phyloP scores from a whole-genome alignment of 2,888 invertebrate genomes.

The Rhodophaea formosa region DNA sequence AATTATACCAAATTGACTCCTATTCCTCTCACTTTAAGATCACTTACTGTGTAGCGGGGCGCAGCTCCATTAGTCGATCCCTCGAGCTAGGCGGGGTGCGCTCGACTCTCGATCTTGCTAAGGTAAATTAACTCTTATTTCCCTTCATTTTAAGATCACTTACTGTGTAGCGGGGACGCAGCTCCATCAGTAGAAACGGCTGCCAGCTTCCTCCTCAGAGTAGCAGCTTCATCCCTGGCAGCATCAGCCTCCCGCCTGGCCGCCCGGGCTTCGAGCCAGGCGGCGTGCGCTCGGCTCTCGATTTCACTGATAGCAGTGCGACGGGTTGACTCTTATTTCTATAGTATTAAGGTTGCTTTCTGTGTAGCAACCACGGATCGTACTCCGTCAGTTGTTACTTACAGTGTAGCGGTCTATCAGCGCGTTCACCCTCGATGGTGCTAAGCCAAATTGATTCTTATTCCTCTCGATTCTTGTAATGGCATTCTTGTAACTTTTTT shows the following conservation, averaged over 20 bases:
- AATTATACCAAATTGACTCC: neutral
- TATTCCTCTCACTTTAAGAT: neutral
- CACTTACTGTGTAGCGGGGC: conserved; percentile 53
- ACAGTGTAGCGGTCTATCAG: too few relatives aligned
- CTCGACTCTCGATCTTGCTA: conserved; percentile 89
- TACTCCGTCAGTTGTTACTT: too few relatives aligned
- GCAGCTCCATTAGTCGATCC: conserved; percentile 56
- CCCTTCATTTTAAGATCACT: conserved; percentile 22
- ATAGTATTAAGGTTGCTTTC: too few relatives aligned
- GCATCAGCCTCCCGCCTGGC: conserved; percentile 92
- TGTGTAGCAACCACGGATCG: too few relatives aligned
- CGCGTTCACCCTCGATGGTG: too few relatives aligned
- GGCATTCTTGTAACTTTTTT: too few relatives aligned
- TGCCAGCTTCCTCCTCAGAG: conserved; percentile 60
- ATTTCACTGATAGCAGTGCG: conserved; percentile 87
- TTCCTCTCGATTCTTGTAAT: too few relatives aligned
- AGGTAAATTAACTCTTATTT: neutral
- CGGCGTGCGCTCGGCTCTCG: conserved; percentile 92
- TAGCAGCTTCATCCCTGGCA: conserved; percentile 67
- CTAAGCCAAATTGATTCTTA: too few relatives aligned
- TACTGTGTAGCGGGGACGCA: conserved; percentile 55
- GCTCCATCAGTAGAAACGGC: conserved; percentile 47
- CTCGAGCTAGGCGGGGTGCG: conserved; percentile 92
- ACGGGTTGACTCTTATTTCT: conserved; percentile 85
- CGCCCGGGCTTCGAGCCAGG: conserved; percentile 91